These are phyloP conservation scores for Metallyticus violacea DNA, from an alignment of 2,888 invertebrate genomes.

Conservation along the genomic window DNA sequence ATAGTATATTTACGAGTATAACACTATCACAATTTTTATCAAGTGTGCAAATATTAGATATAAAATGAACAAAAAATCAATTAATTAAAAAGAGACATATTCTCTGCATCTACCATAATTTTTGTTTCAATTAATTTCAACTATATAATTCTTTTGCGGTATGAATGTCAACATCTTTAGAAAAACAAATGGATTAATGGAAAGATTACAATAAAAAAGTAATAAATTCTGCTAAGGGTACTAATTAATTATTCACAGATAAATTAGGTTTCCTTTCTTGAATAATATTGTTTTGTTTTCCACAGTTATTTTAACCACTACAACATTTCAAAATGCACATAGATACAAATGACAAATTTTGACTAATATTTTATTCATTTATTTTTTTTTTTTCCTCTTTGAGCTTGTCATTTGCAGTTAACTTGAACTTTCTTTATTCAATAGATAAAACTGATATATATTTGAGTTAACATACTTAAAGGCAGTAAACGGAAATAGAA, in stretches of 20 bases:
- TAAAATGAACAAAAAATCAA: neutral
- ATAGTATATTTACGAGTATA: neutral
- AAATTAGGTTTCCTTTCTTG: neutral
- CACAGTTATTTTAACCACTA: neutral
- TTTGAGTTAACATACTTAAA: neutral
- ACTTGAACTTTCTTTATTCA: neutral
- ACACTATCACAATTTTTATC: slow-evolving; percentile 11
- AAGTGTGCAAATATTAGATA: neutral
- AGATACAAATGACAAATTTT: slow-evolving; percentile 14
- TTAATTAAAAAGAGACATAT: neutral
- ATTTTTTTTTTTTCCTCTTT: neutral
- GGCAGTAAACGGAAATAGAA: neutral
- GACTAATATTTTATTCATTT: neutral
- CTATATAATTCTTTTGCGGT: neutral
- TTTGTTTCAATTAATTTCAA: neutral
- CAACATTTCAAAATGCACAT: slow-evolving; percentile 8
- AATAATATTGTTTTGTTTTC: neutral
- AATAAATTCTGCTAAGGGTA: neutral
- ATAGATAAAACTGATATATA: neutral
- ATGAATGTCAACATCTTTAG: neutral
- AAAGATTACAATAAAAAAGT: neutral
- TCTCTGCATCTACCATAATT: slow-evolving; percentile 8
- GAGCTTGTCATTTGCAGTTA: neutral
- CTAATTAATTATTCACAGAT: neutral
- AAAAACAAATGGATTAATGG: neutral